phyloP scores from a whole-genome alignment of 2,888 invertebrate species.

The Julus scandinavius region DNA sequence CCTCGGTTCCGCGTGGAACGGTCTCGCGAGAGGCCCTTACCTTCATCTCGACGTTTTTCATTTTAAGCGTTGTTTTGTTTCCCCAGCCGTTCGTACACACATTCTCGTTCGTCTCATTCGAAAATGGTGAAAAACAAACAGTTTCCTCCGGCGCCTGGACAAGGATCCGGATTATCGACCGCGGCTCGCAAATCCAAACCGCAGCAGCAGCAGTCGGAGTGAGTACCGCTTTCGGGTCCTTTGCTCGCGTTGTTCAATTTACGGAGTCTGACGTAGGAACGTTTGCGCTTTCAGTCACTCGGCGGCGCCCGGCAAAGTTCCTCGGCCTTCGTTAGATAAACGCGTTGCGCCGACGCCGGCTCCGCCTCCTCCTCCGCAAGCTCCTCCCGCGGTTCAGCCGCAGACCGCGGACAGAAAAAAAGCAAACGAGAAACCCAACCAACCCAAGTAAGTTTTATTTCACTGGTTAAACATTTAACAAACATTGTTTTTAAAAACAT shows the following conservation, averaged over 20 bases:
- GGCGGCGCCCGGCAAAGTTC: not conserved
- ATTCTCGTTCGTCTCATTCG: conserved; percentile 43
- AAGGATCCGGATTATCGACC: not conserved
- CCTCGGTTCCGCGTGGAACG: not conserved
- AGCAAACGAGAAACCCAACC: not conserved
- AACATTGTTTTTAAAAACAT: too few species aligned
- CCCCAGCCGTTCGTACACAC: conserved; percentile 48
- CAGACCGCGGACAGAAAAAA: conserved; percentile 20
- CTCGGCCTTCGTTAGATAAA: conserved; percentile 7
- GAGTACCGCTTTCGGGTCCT: not conserved
- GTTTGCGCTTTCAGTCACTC: not conserved
- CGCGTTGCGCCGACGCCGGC: not conserved
- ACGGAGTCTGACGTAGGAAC: not conserved
- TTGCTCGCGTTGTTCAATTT: not conserved
- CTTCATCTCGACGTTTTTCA: too few species aligned
- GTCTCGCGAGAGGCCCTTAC: too few species aligned
- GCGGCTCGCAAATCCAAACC: not conserved
- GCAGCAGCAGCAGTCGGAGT: conserved; percentile 18
- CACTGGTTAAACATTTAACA: too few species aligned
- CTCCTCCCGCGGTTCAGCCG: not conserved
- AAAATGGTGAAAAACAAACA: not conserved
- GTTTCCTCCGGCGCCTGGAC: not conserved
- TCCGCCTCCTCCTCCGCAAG: conserved; percentile 40
- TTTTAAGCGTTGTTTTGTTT: not conserved
- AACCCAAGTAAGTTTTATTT: not conserved